These are phyloP conservation scores for Natrix natrix DNA, from an alignment of 2,797 vertebrate species.

Conservation along the genomic window DNA sequence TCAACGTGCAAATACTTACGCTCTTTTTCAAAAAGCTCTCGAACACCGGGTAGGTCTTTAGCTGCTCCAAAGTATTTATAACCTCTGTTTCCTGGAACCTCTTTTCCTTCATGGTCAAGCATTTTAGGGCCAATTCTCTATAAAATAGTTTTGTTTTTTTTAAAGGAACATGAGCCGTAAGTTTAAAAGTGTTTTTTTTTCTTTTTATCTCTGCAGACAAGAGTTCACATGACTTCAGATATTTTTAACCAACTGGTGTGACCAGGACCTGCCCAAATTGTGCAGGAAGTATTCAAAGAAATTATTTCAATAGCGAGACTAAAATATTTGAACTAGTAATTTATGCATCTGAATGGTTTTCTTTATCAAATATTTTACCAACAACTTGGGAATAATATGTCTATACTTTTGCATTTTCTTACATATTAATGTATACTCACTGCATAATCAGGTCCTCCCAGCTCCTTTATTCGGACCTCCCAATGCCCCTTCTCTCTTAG, in stretches of 20 bases:
- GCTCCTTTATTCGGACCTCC: slow-evolving; percentile 91
- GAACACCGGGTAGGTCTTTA: slow-evolving; percentile 91
- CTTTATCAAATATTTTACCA: background rate
- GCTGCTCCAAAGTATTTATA: slow-evolving; percentile 98
- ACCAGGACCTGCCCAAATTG: background rate
- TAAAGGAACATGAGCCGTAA: background rate
- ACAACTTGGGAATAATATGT: background rate
- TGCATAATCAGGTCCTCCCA: slow-evolving; percentile 91
- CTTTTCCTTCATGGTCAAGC: slow-evolving; percentile 95
- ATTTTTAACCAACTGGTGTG: background rate
- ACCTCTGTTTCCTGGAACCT: slow-evolving; percentile 94
- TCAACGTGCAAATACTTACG: slow-evolving; percentile 75
- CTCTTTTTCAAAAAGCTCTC: slow-evolving; percentile 95
- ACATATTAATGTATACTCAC: slow-evolving; percentile 66
- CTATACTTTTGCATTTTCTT: background rate
- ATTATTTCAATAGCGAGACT: background rate
- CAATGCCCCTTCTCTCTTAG: slow-evolving; percentile 95
- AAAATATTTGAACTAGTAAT: background rate
- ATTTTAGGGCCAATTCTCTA: slow-evolving; percentile 92
- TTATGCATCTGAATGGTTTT: background rate
- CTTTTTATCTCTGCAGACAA: background rate
- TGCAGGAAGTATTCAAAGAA: background rate
- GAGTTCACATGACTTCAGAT: background rate
- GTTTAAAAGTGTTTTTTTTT: background rate
- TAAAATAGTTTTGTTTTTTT: background rate